Evolutionary conservation across 53 echinoderm and acorn worm genomes (phyloP).

Genomic region (Temnopleurus reevesii): DNA sequence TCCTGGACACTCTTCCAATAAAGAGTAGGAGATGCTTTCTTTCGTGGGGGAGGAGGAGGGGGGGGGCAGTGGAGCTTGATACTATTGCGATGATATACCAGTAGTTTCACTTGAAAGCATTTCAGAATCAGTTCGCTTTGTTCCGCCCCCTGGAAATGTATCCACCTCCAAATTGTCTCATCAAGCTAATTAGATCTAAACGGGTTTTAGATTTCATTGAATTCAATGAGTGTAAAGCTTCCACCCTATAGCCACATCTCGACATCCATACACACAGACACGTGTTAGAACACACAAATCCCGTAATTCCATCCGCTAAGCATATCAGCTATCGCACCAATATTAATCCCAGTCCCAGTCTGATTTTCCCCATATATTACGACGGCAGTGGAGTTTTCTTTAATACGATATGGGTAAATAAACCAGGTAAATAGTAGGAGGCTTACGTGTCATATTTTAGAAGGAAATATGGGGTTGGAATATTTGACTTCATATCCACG

Average conservation of each 20-base stretch:
- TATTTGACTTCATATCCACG: neutral
- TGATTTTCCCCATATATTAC: slow-evolving; percentile 9
- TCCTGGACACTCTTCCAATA: too few relatives aligned
- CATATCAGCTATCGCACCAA: slow-evolving; percentile 10
- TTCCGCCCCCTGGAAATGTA: neutral
- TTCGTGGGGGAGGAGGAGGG: too few relatives aligned
- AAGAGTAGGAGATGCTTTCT: too few relatives aligned
- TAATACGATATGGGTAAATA: slow-evolving; percentile 8
- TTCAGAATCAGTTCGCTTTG: too few relatives aligned
- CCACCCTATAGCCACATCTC: neutral
- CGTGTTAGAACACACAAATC: neutral
- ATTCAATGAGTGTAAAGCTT: neutral
- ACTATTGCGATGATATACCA: too few relatives aligned
- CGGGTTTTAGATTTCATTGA: slow-evolving; percentile 8
- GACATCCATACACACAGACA: slow-evolving; percentile 22
- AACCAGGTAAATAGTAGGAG: neutral
- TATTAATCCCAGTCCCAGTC: neutral
- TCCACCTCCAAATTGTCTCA: neutral
- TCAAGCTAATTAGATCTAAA: neutral
- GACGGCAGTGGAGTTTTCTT: neutral
- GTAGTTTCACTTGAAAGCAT: too few relatives aligned
- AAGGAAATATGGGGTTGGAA: neutral
- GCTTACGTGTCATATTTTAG: neutral
- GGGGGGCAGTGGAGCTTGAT: too few relatives aligned
- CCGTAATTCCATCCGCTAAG: slow-evolving; percentile 14